Evolutionary conservation across 2,113 vertebrate species (phyloP), one percentile per base, ranked within the genome.

Genomic region (Malurus melanocephalus): DNA sequence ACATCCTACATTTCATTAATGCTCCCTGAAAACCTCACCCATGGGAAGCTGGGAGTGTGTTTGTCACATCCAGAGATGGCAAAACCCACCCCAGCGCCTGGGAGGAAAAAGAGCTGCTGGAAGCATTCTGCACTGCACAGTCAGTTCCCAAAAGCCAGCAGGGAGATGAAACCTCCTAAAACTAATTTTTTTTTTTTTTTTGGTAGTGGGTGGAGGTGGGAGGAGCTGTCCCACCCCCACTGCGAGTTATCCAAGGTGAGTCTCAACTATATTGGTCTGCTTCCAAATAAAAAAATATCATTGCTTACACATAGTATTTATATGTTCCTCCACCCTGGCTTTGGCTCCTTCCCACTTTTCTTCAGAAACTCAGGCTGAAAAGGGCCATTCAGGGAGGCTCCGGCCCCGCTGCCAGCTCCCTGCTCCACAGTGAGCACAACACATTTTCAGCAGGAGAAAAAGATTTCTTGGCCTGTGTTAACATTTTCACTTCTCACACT

Each of bases 301-400:
- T 48, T 83, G 90, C 90, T 87, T 71, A 51, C 87, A 91, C 82
- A 38, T 52, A 94, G 79, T 89, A 90, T 95, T 95, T 94, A 85
- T 94, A 87, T 52, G 73, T 94, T 88, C 76, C 77, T 89, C 80
- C 38, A 3, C 91, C 85, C 80, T 76, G 77, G 73, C 55, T 90
- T 93, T 85, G 77, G 92, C 80, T 91, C 64, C 45, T 56, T 92
- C 73, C 32, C 89, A 28, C 69, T 84, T 84, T 83, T 90, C 90
- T 90, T 84, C 88, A 86, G 80, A 87, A 89, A n/a, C 24, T 91
- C 49, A 49, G 71, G 62, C 88, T 95, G 92, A 94, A 94, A 96
- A 95, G 89, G 71, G 75, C 94, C 89, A 95, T 97, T 96, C 91
- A 96, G 78, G 85, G 76, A 46, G 57, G 26, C 48, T 80, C 78